Evolutionary conservation across 2,888 invertebrate genomes (phyloP), one percentile per base, ranked within the genome.

Genomic region (Cheilosia scutellata): DNA sequence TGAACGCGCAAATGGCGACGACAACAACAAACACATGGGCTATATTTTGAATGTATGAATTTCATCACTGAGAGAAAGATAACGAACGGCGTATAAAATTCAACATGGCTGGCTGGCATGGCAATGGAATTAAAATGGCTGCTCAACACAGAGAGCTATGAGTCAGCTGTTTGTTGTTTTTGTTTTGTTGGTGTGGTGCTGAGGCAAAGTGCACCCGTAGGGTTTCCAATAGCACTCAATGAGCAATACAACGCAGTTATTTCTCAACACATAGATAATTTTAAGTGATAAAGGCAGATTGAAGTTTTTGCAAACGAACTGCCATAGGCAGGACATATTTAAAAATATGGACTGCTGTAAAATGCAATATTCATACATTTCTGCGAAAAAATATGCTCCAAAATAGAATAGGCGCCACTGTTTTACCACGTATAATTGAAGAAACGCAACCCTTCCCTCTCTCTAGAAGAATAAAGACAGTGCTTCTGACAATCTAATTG

Each of bases 111-210:
- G 65, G 16, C 37, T 40, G n/a, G 89, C 72, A 90, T 89, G 89
- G 89, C 13, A 6, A 88, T 13, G 7, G 3, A n/a, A 40, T 11
- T 78, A 83, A 82, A 82, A 82, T 89, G 89, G 83, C 88, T 79
- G 88, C 86, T 68, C 84, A 70, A 65, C 63, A 40, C 27, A 29
- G 62, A 58, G 66, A 70, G 9, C 3, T 58, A 72, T 88, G 82
- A 88, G 88, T 90, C 91, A 91, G 91, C 90, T 90, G 90, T 88
- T 90, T 88, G 87, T 90, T 90, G 89, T 89, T 89, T 88, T 89
- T 87, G 84, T 89, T 88, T 31, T 27, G 40, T 66, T 44, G 44
- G 60, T 74, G 71, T 79, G 37, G 71, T 78, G 57, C 33, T 53
- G 60, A 27, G 71, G 55, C 76, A 84, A 79, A 77, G 74, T 58